Conservation (phyloP, 2,797 vertebrate species). For the Cichlasoma orientale region DNA sequence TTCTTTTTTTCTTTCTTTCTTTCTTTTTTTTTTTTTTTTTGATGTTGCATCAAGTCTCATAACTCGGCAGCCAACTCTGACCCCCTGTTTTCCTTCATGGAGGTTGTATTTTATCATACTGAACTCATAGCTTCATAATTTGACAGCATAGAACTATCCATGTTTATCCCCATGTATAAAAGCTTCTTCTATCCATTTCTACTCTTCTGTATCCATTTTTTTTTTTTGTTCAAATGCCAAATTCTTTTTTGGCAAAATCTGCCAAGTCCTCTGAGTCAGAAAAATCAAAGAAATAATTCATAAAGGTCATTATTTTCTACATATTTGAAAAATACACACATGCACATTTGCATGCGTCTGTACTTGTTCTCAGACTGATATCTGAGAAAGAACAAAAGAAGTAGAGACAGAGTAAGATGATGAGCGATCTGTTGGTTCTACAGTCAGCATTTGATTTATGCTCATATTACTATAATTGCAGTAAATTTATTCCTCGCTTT, state of each 20-base stretch:
- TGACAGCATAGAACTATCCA: neutral
- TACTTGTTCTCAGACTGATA: neutral
- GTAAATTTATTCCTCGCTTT: slow-evolving; percentile 20
- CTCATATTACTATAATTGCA: slow-evolving; percentile 32
- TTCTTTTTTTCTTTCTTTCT: no score
- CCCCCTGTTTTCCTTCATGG: no score
- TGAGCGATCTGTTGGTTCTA: slow-evolving; percentile 17
- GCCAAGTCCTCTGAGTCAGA: slow-evolving; percentile 34
- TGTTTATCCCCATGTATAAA: slow-evolving; percentile 6
- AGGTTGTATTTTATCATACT: neutral
- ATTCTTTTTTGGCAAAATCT: slow-evolving; percentile 41
- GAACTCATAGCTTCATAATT: neutral
- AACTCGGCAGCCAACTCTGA: no score
- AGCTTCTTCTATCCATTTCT: neutral
- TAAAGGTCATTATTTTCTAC: slow-evolving; percentile 50
- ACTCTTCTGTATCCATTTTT: neutral
- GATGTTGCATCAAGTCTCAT: no score
- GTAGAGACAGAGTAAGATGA: neutral
- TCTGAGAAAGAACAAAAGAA: neutral
- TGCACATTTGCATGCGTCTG: neutral
- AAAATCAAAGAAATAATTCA: slow-evolving; percentile 48
- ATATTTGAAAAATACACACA: slow-evolving; percentile 29
- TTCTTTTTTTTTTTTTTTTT: no score
- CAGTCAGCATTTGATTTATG: slow-evolving; percentile 37
- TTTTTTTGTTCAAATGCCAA: slow-evolving; percentile 35